phyloP scores from a whole-genome alignment of 2,797 vertebrate species.

The Petrocephalus schoutedeni region DNA sequence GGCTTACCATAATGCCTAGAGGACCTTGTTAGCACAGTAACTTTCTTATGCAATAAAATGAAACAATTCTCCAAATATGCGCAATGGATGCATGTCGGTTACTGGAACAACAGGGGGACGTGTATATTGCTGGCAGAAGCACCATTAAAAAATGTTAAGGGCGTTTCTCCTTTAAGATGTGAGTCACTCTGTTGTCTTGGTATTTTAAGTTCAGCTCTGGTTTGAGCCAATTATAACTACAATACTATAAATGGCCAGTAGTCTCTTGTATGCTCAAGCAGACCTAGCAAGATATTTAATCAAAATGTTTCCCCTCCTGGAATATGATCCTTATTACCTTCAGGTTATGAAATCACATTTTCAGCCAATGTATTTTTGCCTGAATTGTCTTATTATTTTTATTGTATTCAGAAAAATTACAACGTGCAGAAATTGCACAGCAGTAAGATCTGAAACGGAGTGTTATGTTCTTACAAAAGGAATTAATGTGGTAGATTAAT shows the following conservation, averaged over 20 bases:
- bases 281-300: neutral
- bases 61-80: neutral
- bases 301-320: neutral
- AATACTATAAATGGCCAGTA: neutral
- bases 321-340: neutral
- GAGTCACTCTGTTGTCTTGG: neutral
- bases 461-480: neutral
- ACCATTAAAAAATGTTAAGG: conserved; percentile 3
- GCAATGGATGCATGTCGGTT: neutral
- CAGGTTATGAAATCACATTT: neutral
- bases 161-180: conserved; percentile 6
- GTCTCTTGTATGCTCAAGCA: neutral
- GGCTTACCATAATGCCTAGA: neutral
- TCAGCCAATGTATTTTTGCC: neutral
- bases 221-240: conserved; percentile 7
- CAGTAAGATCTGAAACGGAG: neutral
- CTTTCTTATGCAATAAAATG: conserved; percentile 13
- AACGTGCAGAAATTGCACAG: neutral
- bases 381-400: neutral
- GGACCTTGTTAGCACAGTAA: conserved; percentile 4
- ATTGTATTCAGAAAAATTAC: neutral
- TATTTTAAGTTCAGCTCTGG: conserved; percentile 12
- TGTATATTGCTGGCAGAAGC: neutral
- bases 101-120: neutral
- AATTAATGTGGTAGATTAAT: neutral